Percentiles rank a stretch among this genome's conserved stretches.
Evolutionary conservation across 2,113 vertebrate genomes (phyloP).

Genomic region (Hylia prasina): DNA sequence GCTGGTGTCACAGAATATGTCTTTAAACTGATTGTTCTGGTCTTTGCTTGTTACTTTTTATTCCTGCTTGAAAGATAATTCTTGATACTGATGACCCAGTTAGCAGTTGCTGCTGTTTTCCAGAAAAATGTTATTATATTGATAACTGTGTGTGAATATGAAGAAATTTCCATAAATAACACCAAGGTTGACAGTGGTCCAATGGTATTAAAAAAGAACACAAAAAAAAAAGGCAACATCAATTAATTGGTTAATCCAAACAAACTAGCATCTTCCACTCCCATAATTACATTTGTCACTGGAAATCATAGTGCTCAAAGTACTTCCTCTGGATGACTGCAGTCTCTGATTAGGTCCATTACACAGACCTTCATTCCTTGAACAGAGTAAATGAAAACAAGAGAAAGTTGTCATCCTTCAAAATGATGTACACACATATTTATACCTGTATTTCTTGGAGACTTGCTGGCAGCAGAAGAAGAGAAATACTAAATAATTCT

Average conservation of each 20-base stretch:
- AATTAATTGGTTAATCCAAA: neutral
- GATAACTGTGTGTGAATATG: neutral
- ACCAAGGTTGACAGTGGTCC: neutral
- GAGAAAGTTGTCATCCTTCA: neutral
- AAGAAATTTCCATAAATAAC: neutral
- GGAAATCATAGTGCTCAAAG: neutral
- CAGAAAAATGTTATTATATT: neutral
- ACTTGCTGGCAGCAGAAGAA: neutral
- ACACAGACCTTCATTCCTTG: neutral
- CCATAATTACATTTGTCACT: neutral
- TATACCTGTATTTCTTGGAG: neutral
- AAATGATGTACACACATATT: neutral
- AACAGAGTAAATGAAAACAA: neutral
- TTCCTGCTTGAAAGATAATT: neutral
- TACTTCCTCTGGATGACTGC: neutral
- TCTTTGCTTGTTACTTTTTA: neutral
- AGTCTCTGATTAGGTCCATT: neutral
- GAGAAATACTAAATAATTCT: neutral
- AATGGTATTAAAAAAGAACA: no score
- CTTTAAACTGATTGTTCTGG: neutral
- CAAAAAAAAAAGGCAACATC: neutral
- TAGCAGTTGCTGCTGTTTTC: neutral
- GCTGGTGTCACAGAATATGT: neutral
- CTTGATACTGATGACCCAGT: neutral
- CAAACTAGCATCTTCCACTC: neutral